Percentiles rank a stretch among this genome's conserved stretches.
These are phyloP conservation scores for Aricia agestis DNA, from an alignment of 1,140 invertebrate species.

Conservation along the genomic window DNA sequence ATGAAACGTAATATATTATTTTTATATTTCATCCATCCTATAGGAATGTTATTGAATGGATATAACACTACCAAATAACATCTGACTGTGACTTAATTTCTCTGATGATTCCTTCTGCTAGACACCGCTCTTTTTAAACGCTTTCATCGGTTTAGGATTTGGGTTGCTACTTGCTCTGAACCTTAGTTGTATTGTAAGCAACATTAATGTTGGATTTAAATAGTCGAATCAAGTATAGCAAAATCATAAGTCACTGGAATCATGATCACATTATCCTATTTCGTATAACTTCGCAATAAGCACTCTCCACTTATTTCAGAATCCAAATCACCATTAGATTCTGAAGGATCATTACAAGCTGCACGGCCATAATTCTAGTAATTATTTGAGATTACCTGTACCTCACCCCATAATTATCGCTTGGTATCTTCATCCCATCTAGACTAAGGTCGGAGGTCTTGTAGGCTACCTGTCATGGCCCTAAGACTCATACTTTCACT, in stretches of 20 bases:
- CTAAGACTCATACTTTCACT: slow-evolving; percentile 52
- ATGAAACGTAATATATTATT: no score
- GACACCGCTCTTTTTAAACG: no score
- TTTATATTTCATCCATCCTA: no score
- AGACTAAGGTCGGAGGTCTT: slow-evolving; percentile 39
- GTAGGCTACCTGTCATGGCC: slow-evolving; percentile 45
- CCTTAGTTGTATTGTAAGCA: no score
- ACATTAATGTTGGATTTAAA: no score
- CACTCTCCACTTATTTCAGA: background rate
- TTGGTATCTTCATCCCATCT: slow-evolving; percentile 44
- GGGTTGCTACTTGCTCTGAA: no score
- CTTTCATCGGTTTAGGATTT: no score
- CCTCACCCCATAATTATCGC: slow-evolving; percentile 33
- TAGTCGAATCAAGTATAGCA: no score
- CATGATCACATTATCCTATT: background rate
- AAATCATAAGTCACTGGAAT: background rate
- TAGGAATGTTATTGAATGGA: no score
- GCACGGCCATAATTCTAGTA: background rate
- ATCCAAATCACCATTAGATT: background rate
- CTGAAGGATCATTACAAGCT: background rate
- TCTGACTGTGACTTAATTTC: no score
- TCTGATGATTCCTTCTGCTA: no score
- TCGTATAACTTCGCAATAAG: background rate
- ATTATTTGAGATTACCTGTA: background rate
- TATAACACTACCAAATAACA: no score